A percentile compares a stretch with the other conserved stretches of the same genome.
Conservation (phyloP, 1,140 invertebrate genomes). For the Octopus sinensis region DNA sequence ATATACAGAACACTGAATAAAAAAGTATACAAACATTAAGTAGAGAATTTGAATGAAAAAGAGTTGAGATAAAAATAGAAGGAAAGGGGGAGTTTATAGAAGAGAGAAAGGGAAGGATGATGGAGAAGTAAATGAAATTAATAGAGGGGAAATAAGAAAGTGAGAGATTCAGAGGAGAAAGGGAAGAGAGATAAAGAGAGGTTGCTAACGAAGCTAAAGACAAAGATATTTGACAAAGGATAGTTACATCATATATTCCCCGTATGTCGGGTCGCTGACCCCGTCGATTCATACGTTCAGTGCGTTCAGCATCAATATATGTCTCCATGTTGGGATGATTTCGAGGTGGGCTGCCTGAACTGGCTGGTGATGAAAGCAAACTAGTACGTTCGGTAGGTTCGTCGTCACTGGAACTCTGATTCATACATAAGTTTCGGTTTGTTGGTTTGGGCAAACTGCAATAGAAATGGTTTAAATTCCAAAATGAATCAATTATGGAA, state of each 20-base stretch:
- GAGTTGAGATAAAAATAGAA: too few relatives aligned
- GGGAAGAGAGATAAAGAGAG: too few relatives aligned
- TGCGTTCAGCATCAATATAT: background rate
- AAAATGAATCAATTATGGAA: too few relatives aligned
- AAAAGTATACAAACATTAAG: too few relatives aligned
- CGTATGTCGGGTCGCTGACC: background rate
- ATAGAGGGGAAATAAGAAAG: too few relatives aligned
- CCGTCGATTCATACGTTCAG: background rate
- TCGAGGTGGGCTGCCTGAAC: background rate
- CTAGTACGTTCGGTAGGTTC: constrained; percentile 28
- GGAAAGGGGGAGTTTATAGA: too few relatives aligned
- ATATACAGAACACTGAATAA: too few relatives aligned
- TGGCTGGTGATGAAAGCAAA: constrained; percentile 20
- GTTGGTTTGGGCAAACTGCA: background rate
- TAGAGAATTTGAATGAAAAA: too few relatives aligned
- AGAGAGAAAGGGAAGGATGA: too few relatives aligned
- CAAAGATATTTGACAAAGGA: background rate
- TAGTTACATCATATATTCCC: background rate
- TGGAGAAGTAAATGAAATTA: too few relatives aligned
- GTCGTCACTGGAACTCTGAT: constrained; percentile 13
- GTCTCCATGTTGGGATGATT: constrained; percentile 13
- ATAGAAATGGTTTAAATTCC: background rate
- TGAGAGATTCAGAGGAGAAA: too few relatives aligned
- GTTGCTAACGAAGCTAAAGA: background rate
- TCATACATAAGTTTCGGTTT: constrained; percentile 15